Evolutionary conservation across 2,888 invertebrate species (phyloP), one percentile per base, ranked within the genome.

Genomic region (Myathropa florea): DNA sequence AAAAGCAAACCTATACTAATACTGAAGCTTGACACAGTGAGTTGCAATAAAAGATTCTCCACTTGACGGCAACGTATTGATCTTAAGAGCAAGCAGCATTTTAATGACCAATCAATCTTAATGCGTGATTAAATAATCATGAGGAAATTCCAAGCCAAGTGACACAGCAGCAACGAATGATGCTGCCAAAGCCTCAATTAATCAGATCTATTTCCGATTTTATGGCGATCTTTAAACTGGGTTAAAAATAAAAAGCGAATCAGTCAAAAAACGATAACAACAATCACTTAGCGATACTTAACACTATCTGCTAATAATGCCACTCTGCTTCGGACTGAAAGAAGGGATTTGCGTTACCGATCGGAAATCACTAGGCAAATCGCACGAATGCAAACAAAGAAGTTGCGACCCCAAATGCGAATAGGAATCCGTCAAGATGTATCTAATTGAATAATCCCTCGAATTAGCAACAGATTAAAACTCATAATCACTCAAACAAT

Each of bases 391-490:
- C 39, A 18, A 18, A 46, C 46, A 46, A 7, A 7, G 46, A 18
- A 4, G 46, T 6, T 18, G 7, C 46, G 46, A 46, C 18, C 46
- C 26, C 30, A 60, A 59, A 46, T 60, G 33, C 60, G 60, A 80
- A 39, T 55, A 39, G 57, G 64, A 64, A 33, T 18, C 39, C 61
- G n/a, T 53, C 53, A 30, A 24, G 53, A 53, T 24, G 70, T 46
- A 46, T 46, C 70, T 75, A 80, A 75, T 76, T 65, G 60, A 57
- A 75, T 65, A 70, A 80, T 64, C 75, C 65, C 75, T 36, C 76
- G 30, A 77, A 78, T 78, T 72, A 85, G 55, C 85, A 85, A 73
- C 23, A 72, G 36, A 26, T 39, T 75, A 70, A 73, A 33, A 57
- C 10, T 30, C 39, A 78, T n/a, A 70, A 53, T 28, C 63, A 39